Percentiles rank a stretch among this genome's conserved stretches.
Conservation (phyloP, 2,888 invertebrate genomes). For the Augochlorella aurata region DNA sequence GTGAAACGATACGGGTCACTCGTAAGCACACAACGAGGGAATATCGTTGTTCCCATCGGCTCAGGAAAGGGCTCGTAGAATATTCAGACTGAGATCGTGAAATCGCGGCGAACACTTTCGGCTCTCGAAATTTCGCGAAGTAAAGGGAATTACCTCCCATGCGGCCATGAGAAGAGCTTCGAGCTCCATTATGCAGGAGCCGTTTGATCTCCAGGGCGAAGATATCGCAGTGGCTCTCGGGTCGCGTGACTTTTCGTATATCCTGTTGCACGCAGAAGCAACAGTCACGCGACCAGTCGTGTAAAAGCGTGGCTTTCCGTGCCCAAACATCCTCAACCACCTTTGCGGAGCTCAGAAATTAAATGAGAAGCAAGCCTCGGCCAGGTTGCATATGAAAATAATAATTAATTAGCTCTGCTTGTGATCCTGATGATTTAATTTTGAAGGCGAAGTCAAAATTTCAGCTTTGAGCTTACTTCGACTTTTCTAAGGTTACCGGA, state of each 20-base stretch:
- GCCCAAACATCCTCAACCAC: neutral
- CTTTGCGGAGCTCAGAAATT: neutral
- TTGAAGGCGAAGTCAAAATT: neutral
- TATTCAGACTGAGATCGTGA: constrained; percentile 7
- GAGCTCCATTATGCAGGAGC: constrained; percentile 21
- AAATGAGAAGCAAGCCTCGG: neutral
- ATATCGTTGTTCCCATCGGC: neutral
- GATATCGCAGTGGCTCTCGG: constrained; percentile 12
- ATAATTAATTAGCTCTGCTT: neutral
- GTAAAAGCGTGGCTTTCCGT: neutral
- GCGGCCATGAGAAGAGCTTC: constrained; percentile 5
- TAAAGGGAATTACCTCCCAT: neutral
- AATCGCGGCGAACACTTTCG: neutral
- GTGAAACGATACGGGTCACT: neutral
- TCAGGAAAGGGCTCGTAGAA: neutral
- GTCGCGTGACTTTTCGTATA: constrained; percentile 31
- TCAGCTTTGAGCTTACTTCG: neutral
- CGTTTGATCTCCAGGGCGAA: constrained; percentile 9
- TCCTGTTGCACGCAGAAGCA: constrained; percentile 9
- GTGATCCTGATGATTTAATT: neutral
- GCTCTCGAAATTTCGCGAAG: constrained; percentile 6
- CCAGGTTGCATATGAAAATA: neutral
- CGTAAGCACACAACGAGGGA: neutral
- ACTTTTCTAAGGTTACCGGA: neutral
- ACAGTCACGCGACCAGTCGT: constrained; percentile 22